Evolutionary conservation across 2,888 invertebrate genomes (phyloP).

Genomic region (Acleris emargana): DNA sequence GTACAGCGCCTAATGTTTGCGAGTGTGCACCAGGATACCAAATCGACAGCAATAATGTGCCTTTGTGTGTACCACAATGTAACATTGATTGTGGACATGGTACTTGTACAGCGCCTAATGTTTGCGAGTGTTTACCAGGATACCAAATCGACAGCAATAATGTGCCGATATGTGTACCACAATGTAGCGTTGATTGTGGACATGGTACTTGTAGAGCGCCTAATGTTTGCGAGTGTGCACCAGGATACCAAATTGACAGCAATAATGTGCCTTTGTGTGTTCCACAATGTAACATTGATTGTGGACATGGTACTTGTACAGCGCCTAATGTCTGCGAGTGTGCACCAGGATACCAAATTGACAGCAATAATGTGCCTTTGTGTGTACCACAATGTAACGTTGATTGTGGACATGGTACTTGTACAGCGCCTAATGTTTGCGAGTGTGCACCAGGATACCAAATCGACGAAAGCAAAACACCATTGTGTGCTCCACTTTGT

Average conservation of each 20-base stretch:
- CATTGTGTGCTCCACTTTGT: constrained; percentile 67
- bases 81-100: constrained; percentile 68
- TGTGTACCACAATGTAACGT: constrained; percentile 42
- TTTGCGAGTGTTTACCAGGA: constrained; percentile 65
- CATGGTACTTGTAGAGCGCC: constrained; percentile 46
- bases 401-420: constrained; percentile 40
- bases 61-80: constrained; percentile 66
- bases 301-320: constrained; percentile 50
- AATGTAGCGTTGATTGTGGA: constrained; percentile 43
- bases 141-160: constrained; percentile 30
- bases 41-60: constrained; percentile 6
- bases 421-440: constrained; percentile 38
- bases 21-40: constrained; percentile 38
- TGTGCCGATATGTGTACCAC: constrained; percentile 38
- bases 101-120: constrained; percentile 69
- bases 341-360: constrained; percentile 45
- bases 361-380: constrained; percentile 14
- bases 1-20: constrained; percentile 39
- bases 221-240: constrained; percentile 43
- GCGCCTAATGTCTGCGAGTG: constrained; percentile 60
- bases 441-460: constrained; percentile 40
- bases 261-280: constrained; percentile 38
- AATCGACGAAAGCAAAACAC: not conserved
- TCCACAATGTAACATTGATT: constrained; percentile 42
- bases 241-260: constrained; percentile 35